phyloP scores from a whole-genome alignment of 2,888 invertebrate genomes.

The Apeira syringaria region DNA sequence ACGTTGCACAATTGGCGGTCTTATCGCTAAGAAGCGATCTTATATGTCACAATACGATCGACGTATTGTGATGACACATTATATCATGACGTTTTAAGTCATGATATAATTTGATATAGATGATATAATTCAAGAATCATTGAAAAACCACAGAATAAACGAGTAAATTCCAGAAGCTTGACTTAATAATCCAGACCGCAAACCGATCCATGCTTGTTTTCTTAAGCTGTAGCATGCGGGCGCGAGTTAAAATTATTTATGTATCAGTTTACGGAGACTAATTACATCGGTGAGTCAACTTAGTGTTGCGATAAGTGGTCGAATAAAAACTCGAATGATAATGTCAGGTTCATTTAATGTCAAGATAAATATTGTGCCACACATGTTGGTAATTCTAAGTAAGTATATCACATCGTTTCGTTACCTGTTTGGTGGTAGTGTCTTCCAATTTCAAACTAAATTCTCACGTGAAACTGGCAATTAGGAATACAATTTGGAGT shows the following conservation, averaged over 20 bases:
- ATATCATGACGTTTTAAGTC: too few species aligned
- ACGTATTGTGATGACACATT: too few species aligned
- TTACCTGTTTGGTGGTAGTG: slow-evolving; percentile 6
- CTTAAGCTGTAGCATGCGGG: slow-evolving; percentile 34
- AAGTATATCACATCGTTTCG: too few species aligned
- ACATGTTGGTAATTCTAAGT: slow-evolving; percentile 10
- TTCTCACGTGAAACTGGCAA: slow-evolving; percentile 19
- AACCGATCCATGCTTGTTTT: slow-evolving; percentile 24
- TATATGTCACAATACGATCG: too few species aligned
- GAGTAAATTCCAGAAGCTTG: slow-evolving; percentile 18
- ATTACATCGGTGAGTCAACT: slow-evolving; percentile 54
- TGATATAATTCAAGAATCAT: background rate
- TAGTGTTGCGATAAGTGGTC: slow-evolving; percentile 42
- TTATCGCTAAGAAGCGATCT: too few species aligned
- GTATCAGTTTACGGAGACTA: slow-evolving; percentile 61
- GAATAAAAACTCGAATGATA: slow-evolving; percentile 25
- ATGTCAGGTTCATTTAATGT: slow-evolving; percentile 29
- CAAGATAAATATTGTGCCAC: slow-evolving; percentile 15
- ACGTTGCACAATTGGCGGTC: too few species aligned
- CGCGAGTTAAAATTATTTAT: slow-evolving; percentile 49
- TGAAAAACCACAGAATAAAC: slow-evolving; percentile 25
- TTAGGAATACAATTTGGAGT: slow-evolving; percentile 5
- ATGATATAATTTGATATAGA: too few species aligned
- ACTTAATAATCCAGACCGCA: slow-evolving; percentile 16
- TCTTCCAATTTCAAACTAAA: slow-evolving; percentile 12